These are phyloP conservation scores for Nasua narica DNA, from an alignment of 2,797 vertebrate species.

Conservation along the genomic window DNA sequence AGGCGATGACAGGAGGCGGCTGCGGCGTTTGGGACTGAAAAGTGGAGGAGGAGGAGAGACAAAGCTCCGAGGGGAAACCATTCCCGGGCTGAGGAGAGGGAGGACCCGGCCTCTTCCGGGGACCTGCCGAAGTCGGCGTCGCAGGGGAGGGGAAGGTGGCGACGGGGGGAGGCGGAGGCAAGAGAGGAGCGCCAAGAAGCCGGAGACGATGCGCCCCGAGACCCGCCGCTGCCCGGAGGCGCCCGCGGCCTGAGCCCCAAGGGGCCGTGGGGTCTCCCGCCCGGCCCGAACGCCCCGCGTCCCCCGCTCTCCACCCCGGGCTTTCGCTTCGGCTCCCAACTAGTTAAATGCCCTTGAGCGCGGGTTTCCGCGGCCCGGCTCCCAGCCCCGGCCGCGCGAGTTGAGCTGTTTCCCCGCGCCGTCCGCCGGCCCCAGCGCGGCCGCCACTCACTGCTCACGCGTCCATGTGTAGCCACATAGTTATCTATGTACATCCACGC, in stretches of 20 bases:
- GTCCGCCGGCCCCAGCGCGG: background rate
- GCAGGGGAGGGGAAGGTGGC: constrained; percentile 10
- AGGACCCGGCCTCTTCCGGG: constrained; percentile 58
- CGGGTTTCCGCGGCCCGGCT: constrained; percentile 37
- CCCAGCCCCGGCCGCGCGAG: constrained; percentile 22
- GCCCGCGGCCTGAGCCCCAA: constrained; percentile 74
- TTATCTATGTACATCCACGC: constrained; percentile 49
- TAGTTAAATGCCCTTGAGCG: constrained; percentile 62
- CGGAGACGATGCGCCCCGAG: constrained; percentile 48
- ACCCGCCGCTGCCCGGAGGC: constrained; percentile 43
- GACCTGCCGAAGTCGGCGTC: constrained; percentile 18
- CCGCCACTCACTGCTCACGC: constrained; percentile 1
- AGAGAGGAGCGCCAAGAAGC: constrained; percentile 16
- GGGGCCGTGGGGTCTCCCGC: constrained; percentile 64
- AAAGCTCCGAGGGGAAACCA: constrained; percentile 31
- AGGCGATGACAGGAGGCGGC: constrained; percentile 80
- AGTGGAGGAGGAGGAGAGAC: constrained; percentile 30
- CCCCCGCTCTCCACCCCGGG: constrained; percentile 1
- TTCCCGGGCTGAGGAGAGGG: constrained; percentile 19
- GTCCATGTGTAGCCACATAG: constrained; percentile 70
- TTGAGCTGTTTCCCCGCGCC: background rate
- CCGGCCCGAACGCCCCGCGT: background rate
- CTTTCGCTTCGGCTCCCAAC: background rate
- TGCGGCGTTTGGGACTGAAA: constrained; percentile 57
- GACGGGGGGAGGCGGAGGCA: constrained; percentile 43